These are phyloP conservation scores for Cyanoderma ruficeps DNA, from an alignment of 2,113 vertebrate species.

Conservation along the genomic window DNA sequence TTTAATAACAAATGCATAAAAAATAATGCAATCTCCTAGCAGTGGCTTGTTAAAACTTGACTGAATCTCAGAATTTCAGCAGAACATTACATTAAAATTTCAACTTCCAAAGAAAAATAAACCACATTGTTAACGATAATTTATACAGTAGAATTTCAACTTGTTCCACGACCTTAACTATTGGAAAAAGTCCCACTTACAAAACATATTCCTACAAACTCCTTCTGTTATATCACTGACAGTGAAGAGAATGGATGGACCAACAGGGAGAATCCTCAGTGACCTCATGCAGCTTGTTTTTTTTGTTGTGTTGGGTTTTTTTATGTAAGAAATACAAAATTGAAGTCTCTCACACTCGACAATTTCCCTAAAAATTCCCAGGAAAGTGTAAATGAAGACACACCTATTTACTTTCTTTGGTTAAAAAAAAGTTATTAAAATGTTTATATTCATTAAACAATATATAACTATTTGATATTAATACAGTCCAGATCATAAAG, in stretches of 20 bases:
- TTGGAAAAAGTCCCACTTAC: not conserved
- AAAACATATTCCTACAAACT: not conserved
- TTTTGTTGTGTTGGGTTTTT: not conserved
- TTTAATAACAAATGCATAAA: conserved; percentile 53
- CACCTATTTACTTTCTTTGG: not conserved
- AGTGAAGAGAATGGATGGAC: not conserved
- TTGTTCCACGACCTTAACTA: not conserved
- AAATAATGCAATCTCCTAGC: conserved; percentile 21
- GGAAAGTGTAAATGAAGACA: not conserved
- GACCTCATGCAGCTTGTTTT: not conserved
- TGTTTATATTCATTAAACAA: not conserved
- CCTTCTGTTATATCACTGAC: not conserved
- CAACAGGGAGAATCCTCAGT: not conserved
- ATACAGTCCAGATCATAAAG: not conserved
- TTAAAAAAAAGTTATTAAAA: not conserved
- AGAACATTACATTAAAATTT: conserved; percentile 50
- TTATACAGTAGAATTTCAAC: conserved; percentile 28
- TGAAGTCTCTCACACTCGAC: not conserved
- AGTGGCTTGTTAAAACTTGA: conserved; percentile 47
- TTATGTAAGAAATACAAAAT: not conserved
- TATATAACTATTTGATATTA: not conserved
- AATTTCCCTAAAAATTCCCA: not conserved
- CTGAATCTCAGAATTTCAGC: conserved; percentile 30
- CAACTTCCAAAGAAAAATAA: conserved; percentile 45
- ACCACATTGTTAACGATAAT: conserved; percentile 33